phyloP scores from a whole-genome alignment of 2,888 invertebrate species.

The Maniola hyperantus region DNA sequence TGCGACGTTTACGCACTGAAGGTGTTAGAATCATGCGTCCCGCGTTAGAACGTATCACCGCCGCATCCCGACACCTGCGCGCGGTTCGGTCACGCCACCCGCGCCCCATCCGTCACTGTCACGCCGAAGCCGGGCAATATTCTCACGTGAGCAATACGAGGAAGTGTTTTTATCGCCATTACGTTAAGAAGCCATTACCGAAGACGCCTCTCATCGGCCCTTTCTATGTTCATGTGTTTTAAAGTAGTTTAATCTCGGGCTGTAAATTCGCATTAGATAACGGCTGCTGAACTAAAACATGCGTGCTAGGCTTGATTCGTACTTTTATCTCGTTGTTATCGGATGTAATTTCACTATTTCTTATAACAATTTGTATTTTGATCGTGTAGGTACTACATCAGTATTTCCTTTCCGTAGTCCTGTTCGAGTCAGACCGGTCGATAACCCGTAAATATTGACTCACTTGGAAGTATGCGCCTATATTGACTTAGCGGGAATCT shows the following conservation, averaged over 20 bases:
- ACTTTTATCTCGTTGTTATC: constrained; percentile 51
- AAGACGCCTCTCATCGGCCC: constrained; percentile 53
- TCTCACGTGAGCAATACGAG: constrained; percentile 66
- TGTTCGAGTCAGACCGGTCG: constrained; percentile 49
- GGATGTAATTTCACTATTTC: constrained; percentile 37
- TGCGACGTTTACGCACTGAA: constrained; percentile 47
- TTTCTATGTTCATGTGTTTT: constrained; percentile 56
- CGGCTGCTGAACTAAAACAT: constrained; percentile 63
- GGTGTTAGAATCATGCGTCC: constrained; percentile 39
- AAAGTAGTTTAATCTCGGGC: constrained; percentile 60
- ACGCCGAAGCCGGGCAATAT: constrained; percentile 54
- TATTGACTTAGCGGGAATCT: constrained; percentile 26
- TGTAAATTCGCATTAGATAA: constrained; percentile 74
- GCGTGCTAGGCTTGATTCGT: constrained; percentile 65
- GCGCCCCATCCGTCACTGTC: constrained; percentile 67
- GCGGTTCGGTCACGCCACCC: constrained; percentile 47
- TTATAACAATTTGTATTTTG: constrained; percentile 13
- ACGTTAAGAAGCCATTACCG: constrained; percentile 66
- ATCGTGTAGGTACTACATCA: constrained; percentile 1
- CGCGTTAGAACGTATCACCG: constrained; percentile 32
- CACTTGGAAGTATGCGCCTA: constrained; percentile 44
- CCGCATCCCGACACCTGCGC: constrained; percentile 30
- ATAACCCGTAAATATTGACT: constrained; percentile 73
- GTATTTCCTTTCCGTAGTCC: constrained; percentile 14
- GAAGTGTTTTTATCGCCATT: constrained; percentile 70